A percentile compares a stretch with the other conserved stretches of the same genome.
phyloP scores from a whole-genome alignment of 2,113 vertebrate species.

The Drymodes brunneopygia region DNA sequence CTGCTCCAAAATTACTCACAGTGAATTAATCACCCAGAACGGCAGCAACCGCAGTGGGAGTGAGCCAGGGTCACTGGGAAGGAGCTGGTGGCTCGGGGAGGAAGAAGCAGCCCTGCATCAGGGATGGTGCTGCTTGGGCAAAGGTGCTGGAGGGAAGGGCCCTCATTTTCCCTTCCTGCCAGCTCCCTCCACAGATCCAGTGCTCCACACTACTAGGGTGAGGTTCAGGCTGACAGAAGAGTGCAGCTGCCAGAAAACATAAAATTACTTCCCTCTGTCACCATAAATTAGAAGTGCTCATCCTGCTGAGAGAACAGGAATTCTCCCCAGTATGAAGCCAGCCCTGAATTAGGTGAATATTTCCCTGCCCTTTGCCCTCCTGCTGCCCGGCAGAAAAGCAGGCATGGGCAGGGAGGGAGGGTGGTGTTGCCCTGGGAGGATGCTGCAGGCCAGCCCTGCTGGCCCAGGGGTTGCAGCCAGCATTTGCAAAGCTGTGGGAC shows the following conservation, averaged over 20 bases:
- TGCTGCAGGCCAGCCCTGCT: background rate
- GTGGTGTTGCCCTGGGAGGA: background rate
- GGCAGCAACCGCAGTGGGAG: background rate
- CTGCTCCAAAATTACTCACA: slow-evolving; percentile 57
- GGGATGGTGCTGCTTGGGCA: background rate
- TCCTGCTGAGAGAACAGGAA: background rate
- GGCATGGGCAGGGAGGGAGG: background rate
- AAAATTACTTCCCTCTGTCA: background rate
- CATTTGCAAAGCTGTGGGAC: background rate
- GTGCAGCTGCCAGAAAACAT: background rate
- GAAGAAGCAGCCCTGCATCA: background rate
- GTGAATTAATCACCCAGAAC: slow-evolving; percentile 56
- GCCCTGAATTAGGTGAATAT: background rate
- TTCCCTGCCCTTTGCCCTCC: background rate
- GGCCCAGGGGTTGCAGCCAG: background rate
- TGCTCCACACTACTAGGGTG: background rate
- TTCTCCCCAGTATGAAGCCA: background rate
- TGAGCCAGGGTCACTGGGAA: slow-evolving; percentile 6
- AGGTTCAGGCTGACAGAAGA: background rate
- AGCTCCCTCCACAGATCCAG: background rate
- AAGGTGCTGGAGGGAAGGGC: background rate
- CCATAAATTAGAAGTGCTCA: background rate
- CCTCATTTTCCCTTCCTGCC: background rate
- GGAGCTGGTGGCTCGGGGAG: background rate
- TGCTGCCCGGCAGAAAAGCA: fast-evolving